A percentile compares a stretch with the other conserved stretches of the same genome.
phyloP scores from a whole-genome alignment of 2,797 vertebrate genomes.

The Graptemys geographica region DNA sequence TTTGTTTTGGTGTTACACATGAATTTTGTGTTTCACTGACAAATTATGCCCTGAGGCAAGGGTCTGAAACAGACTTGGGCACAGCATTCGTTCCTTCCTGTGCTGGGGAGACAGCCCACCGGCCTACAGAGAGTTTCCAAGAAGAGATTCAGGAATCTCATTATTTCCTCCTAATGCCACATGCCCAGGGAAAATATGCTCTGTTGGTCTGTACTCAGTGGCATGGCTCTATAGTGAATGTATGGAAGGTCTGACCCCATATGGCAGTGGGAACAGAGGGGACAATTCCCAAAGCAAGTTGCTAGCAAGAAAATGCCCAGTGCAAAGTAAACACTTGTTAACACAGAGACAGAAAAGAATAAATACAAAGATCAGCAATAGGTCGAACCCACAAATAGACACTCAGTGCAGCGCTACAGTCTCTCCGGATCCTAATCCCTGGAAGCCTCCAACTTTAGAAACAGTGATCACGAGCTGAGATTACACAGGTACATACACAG shows the following conservation, averaged over 20 bases:
- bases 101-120: not conserved
- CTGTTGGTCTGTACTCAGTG: not conserved
- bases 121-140: not conserved
- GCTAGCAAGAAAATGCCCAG: not conserved
- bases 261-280: not conserved
- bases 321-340: not conserved
- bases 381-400: constrained; percentile 8
- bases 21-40: not conserved
- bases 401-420: not conserved
- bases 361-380: constrained; percentile 21
- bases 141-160: not conserved
- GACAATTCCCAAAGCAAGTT: not conserved
- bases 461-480: not conserved
- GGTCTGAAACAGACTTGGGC: not conserved
- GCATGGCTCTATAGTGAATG: not conserved
- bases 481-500: not conserved
- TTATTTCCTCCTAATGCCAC: not conserved
- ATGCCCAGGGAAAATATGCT: not conserved
- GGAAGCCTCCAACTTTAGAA: constrained; percentile 47
- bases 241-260: not conserved
- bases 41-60: not conserved
- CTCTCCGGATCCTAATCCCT: constrained; percentile 22
- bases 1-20: not conserved
- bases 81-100: not conserved
- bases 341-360: not conserved